These are phyloP conservation scores for Branchellion lobata DNA, from an alignment of 2,888 invertebrate species.

Conservation along the genomic window DNA sequence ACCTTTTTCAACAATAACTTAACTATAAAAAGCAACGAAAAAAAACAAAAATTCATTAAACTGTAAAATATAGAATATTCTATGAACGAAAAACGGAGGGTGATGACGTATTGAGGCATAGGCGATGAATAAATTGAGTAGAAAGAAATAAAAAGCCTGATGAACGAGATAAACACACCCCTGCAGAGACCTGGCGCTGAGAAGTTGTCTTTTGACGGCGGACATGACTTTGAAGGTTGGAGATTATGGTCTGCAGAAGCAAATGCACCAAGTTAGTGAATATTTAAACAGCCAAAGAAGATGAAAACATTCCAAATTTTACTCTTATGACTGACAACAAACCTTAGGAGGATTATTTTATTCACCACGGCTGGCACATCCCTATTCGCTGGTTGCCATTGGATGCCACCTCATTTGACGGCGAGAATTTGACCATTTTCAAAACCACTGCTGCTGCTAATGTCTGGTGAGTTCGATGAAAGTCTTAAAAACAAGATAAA, in stretches of 20 bases:
- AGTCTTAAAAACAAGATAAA: not conserved
- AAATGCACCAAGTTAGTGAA: not conserved
- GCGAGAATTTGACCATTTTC: not conserved
- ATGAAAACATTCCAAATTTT: not conserved
- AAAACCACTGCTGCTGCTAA: not conserved
- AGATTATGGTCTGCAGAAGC: not conserved
- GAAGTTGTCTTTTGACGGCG: not conserved
- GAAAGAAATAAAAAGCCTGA: too few species aligned
- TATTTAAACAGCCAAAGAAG: too few species aligned
- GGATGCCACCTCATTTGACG: not conserved
- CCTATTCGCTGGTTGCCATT: slow-evolving; percentile 10
- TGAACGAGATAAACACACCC: too few species aligned
- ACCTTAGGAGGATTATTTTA: not conserved
- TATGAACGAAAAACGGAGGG: not conserved
- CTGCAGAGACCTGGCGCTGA: not conserved
- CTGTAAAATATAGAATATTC: not conserved
- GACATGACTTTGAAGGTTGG: not conserved
- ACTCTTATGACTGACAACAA: not conserved
- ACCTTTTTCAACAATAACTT: not conserved
- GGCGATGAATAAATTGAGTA: too few species aligned
- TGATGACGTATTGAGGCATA: too few species aligned
- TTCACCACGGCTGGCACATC: not conserved
- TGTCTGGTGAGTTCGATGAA: not conserved
- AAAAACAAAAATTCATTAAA: not conserved
- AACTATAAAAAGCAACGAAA: not conserved